phyloP scores from a whole-genome alignment of 1,140 invertebrate species.

The Sarcophaga bullata region DNA sequence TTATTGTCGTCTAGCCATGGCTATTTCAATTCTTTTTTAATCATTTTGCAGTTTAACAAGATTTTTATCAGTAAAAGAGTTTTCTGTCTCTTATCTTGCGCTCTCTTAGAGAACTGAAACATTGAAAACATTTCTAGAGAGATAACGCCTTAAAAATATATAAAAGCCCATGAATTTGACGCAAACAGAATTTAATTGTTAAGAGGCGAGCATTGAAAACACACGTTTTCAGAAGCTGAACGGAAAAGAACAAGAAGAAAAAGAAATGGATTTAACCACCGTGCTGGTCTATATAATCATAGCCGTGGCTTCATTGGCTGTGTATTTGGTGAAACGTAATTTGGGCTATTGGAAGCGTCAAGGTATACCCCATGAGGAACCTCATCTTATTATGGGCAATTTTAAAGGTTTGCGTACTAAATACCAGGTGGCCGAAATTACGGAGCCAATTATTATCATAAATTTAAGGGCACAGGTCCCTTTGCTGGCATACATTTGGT shows the following conservation, averaged over 20 bases:
- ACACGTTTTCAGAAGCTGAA: no score
- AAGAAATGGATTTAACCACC: not conserved
- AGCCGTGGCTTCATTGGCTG: slow-evolving; percentile 46
- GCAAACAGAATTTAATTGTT: no score
- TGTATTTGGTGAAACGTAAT: slow-evolving; percentile 49
- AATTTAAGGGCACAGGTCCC: slow-evolving; percentile 51
- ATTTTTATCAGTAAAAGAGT: no score
- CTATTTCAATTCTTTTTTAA: no score
- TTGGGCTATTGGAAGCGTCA: slow-evolving; percentile 64
- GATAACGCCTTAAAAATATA: no score
- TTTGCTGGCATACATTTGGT: slow-evolving; percentile 54
- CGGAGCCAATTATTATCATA: slow-evolving; percentile 52
- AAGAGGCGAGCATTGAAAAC: no score
- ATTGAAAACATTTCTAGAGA: no score
- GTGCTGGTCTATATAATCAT: not conserved
- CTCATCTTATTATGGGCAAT: slow-evolving; percentile 58
- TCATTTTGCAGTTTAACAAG: no score
- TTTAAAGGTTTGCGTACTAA: slow-evolving; percentile 48
- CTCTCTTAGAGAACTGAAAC: no score
- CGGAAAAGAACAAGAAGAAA: not conserved
- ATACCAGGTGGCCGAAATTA: slow-evolving; percentile 47
- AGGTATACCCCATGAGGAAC: slow-evolving; percentile 63
- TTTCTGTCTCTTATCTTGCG: no score
- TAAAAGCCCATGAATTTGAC: no score
- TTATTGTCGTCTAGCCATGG: no score